Evolutionary conservation across 2,113 vertebrate genomes (phyloP), one percentile per base, ranked within the genome.

Genomic region (Grus americana): DNA sequence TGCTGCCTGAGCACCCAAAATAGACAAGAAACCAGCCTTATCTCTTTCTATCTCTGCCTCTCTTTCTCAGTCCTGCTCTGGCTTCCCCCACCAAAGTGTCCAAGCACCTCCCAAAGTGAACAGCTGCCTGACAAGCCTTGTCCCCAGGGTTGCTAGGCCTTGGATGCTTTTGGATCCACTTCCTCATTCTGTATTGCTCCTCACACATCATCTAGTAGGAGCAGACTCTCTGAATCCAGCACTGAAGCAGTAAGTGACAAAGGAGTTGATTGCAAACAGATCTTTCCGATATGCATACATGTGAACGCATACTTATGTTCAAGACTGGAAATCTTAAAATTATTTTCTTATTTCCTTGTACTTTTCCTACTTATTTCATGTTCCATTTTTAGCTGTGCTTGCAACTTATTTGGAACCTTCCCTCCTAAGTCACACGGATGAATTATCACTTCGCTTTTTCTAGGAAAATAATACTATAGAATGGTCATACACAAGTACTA

Each of bases 361-460:
- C 87, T 85, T 86, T 21, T 65, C 78, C 78, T 79, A 32, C 34
- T 76, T 9, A 82, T 85, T 92, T 90, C 16, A 66, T n/a, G n/a
- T 94, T 94, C 84, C 71, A 49, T 88, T 94, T 95, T 95, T 88
- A 95, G 75, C 71, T 88, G 47, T 75, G 49, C n/a, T 95, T 95
- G 66, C 71, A 95, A 62, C 81, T 88, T 82, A 74, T 65, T 94
- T 94, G 94, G 70, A 94, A 89, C 57, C 62, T 88, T 40, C 75
- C 27, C 19, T 61, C 68, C 32, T 42, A 52, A 86, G 55, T 94
- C 66, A 83, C 34, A 73, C 59, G 27, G 52, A 88, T 90, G 61
- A 97, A 92, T 97, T 94, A 96, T 75, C 15, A 5, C 68, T 86
- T 86, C 59, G n/a, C 54, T 88, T 93, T 95, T 91, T 88, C 93